A percentile compares a stretch with the other conserved stretches of the same genome.
These are phyloP conservation scores for Motacilla tschutschensis DNA, from an alignment of 2,113 vertebrate species.

Conservation along the genomic window DNA sequence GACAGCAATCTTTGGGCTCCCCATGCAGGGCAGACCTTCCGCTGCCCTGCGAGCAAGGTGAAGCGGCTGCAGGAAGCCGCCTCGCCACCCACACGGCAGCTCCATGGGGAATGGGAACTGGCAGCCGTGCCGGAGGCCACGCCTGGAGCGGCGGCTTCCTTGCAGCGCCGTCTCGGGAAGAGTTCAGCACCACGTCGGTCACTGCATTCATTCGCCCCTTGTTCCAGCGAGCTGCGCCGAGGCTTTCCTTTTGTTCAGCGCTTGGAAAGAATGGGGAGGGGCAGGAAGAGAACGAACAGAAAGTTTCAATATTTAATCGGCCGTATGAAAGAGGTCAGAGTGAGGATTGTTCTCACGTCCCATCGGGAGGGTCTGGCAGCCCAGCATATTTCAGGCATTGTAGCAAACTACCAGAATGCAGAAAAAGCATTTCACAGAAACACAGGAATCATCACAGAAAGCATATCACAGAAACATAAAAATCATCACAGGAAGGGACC, in stretches of 20 bases:
- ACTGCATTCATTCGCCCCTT: background rate
- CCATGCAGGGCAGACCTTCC: background rate
- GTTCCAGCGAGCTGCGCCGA: background rate
- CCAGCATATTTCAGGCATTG: background rate
- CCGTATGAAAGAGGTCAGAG: background rate
- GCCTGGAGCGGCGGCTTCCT: background rate
- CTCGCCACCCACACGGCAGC: background rate
- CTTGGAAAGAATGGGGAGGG: slow-evolving; percentile 8
- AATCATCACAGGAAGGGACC: background rate
- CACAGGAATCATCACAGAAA: background rate
- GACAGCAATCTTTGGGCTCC: background rate
- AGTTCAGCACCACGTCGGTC: background rate
- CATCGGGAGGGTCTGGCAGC: background rate
- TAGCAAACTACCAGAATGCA: background rate
- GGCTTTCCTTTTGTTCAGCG: background rate
- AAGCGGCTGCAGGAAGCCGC: background rate
- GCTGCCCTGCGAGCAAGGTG: background rate
- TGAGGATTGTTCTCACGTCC: background rate
- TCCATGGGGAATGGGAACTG: background rate
- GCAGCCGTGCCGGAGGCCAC: background rate
- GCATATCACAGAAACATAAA: accelerated
- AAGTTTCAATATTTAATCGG: background rate
- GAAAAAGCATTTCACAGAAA: background rate
- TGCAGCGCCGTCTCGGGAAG: background rate
- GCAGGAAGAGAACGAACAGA: background rate